Conservation (phyloP, 1,140 invertebrate species). For the Lordiphosa mommai region DNA sequence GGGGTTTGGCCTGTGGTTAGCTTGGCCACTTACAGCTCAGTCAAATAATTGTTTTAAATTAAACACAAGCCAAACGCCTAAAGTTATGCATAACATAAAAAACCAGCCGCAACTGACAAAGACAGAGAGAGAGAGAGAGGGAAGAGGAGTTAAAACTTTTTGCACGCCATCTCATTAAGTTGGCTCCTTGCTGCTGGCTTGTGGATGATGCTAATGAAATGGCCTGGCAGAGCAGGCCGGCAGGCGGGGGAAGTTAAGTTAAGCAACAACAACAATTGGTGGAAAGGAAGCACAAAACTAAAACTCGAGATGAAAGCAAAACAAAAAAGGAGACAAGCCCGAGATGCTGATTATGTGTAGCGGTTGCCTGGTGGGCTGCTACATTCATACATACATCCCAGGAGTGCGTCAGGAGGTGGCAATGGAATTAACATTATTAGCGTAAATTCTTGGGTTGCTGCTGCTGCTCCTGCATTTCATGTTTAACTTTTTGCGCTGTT, state of each 20-base stretch:
- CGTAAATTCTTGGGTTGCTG: slow-evolving; percentile 53
- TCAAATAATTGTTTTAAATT: slow-evolving; percentile 77
- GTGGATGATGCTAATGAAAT: slow-evolving; percentile 52
- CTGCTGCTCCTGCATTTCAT: slow-evolving; percentile 20
- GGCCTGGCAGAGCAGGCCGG: slow-evolving; percentile 14
- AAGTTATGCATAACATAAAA: slow-evolving; percentile 59
- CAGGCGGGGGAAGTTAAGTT: slow-evolving; percentile 37
- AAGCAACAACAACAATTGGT: slow-evolving; percentile 18
- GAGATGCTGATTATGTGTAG: slow-evolving; percentile 63
- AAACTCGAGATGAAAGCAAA: slow-evolving; percentile 72
- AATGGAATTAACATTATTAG: slow-evolving; percentile 78
- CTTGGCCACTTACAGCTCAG: slow-evolving; percentile 42
- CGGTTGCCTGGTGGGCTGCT: background rate
- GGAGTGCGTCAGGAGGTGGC: slow-evolving; percentile 32
- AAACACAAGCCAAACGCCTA: slow-evolving; percentile 66
- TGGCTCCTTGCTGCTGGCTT: slow-evolving; percentile 27
- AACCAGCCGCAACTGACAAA: slow-evolving; percentile 26
- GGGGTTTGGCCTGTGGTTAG: slow-evolving; percentile 28
- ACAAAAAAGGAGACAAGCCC: slow-evolving; percentile 38
- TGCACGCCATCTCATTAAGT: slow-evolving; percentile 51
- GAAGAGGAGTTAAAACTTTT: slow-evolving; percentile 23
- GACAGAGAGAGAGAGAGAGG: background rate
- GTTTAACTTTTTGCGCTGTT: slow-evolving; percentile 55
- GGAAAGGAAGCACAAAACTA: slow-evolving; percentile 55
- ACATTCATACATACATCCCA: background rate